These are phyloP conservation scores for Petromus typicus DNA, from an alignment of 2,113 vertebrate genomes.

Conservation along the genomic window DNA sequence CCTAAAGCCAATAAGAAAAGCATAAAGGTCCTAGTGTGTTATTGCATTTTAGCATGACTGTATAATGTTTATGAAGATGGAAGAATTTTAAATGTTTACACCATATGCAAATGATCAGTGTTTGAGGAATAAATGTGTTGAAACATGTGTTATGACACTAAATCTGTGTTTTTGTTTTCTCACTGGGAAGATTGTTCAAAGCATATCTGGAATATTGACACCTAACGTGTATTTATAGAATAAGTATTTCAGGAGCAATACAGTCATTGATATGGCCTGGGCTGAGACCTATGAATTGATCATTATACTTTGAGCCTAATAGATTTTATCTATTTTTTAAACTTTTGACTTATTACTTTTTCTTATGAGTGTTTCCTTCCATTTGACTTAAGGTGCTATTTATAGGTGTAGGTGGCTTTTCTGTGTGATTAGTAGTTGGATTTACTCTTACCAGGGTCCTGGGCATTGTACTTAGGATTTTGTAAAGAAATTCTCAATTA, in stretches of 20 bases:
- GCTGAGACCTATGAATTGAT: not conserved
- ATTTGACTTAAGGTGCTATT: not conserved
- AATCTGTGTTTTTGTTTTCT: not conserved
- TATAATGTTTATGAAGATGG: not conserved
- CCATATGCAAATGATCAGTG: not conserved
- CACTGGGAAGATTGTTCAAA: not conserved
- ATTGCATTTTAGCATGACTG: not conserved
- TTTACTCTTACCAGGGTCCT: not conserved
- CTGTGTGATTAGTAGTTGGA: not conserved
- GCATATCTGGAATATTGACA: not conserved
- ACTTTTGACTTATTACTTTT: not conserved
- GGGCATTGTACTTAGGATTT: not conserved
- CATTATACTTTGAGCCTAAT: not conserved
- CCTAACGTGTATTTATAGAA: not conserved
- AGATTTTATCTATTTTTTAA: not conserved
- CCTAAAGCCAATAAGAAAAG: not conserved
- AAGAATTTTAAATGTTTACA: not conserved
- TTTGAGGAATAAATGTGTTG: not conserved
- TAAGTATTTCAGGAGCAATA: not conserved
- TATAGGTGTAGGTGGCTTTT: not conserved
- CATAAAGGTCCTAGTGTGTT: not conserved
- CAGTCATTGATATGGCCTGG: not conserved
- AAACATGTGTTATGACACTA: not conserved
- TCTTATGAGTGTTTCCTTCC: not conserved
- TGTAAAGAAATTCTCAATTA: not conserved